These are phyloP conservation scores for Pipra filicauda DNA, from an alignment of 2,113 vertebrate species.

Conservation along the genomic window DNA sequence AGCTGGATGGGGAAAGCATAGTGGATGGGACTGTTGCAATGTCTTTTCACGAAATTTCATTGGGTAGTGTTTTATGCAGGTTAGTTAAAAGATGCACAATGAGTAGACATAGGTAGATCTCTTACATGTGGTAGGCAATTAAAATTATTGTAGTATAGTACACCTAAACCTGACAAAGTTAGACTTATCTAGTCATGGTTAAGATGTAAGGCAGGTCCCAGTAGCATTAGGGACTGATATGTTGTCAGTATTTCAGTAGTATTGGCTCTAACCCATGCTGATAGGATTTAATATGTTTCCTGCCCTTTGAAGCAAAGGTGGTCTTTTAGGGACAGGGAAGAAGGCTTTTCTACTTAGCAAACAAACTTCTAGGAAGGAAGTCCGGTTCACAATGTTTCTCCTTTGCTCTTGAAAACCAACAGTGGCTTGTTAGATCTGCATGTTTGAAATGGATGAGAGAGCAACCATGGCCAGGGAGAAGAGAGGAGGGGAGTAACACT, in stretches of 20 bases:
- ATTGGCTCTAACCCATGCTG: neutral
- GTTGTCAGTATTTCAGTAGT: neutral
- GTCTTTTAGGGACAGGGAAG: neutral
- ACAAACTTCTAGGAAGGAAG: neutral
- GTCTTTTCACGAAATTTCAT: neutral
- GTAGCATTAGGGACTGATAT: neutral
- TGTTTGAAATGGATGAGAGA: neutral
- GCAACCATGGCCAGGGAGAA: fast-evolving
- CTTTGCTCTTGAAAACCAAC: neutral
- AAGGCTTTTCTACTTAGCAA: neutral
- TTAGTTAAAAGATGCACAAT: neutral
- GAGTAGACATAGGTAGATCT: neutral
- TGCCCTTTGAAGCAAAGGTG: neutral
- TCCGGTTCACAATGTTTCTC: neutral
- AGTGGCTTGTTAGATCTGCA: neutral
- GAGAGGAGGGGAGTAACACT: neutral
- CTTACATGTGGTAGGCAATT: neutral
- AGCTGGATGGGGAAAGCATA: neutral
- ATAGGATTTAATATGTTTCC: neutral
- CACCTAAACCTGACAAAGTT: neutral
- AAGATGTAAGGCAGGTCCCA: neutral
- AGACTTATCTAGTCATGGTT: neutral
- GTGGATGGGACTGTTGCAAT: neutral
- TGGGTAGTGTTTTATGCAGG: neutral
- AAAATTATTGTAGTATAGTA: neutral